Percentiles rank a stretch among this genome's conserved stretches.
Conservation (phyloP, 2,888 invertebrate genomes). For the Antheraea yamamai region DNA sequence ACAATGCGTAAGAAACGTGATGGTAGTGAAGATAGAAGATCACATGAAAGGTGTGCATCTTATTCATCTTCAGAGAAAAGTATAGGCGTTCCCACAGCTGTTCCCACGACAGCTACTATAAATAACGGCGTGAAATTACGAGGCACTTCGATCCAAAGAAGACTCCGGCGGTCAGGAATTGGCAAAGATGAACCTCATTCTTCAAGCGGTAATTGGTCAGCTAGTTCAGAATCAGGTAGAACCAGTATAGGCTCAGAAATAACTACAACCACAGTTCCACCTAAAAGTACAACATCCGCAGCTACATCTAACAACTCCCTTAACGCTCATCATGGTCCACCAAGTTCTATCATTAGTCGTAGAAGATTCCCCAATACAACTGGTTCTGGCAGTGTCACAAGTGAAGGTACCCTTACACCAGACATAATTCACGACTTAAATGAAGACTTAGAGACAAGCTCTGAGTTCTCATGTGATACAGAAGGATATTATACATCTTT, state of each 20-base stretch:
- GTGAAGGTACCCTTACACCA: constrained; percentile 92
- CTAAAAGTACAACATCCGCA: constrained; percentile 86
- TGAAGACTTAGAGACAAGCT: constrained; percentile 93
- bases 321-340: constrained; percentile 84
- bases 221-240: constrained; percentile 93
- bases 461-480: constrained; percentile 97
- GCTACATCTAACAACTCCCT: constrained; percentile 87
- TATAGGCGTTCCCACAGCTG: constrained; percentile 80
- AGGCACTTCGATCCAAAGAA: constrained; percentile 87
- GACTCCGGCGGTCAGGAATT: constrained; percentile 85
- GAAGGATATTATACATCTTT: constrained; percentile 99
- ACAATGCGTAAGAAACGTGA: constrained; percentile 83
- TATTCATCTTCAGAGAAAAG: constrained; percentile 90
- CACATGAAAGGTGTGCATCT: constrained; percentile 90
- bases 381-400: constrained; percentile 91
- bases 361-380: constrained; percentile 87
- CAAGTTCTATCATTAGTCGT: constrained; percentile 86
- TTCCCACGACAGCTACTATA: constrained; percentile 80
- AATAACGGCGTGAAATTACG: constrained; percentile 87
- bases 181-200: constrained; percentile 92
- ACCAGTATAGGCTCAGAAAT: constrained; percentile 93
- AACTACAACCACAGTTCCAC: constrained; percentile 85
- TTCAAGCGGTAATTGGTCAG: constrained; percentile 97
- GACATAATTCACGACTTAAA: constrained; percentile 90
- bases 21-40: constrained; percentile 84